These are phyloP conservation scores for Periphyllus acericola DNA, from an alignment of 2,888 invertebrate species.

Conservation along the genomic window DNA sequence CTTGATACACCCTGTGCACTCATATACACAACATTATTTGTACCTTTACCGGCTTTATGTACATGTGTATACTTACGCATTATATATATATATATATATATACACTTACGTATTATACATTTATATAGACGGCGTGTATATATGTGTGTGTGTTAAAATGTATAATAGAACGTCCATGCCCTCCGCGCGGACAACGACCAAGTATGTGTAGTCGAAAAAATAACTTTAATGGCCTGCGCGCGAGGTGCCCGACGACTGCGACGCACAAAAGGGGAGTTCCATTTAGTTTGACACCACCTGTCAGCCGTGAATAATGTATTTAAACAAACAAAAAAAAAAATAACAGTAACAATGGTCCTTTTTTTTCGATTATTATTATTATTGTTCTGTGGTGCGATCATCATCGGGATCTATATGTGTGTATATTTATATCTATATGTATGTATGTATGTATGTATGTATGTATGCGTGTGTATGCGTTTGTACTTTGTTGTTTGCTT, in stretches of 20 bases:
- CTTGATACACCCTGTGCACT: not conserved
- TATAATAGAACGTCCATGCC: constrained; percentile 11
- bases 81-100: not conserved
- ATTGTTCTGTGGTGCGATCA: constrained; percentile 49
- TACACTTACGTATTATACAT: not conserved
- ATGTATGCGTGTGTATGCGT: not conserved
- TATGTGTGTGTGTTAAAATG: not conserved
- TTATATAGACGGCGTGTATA: not conserved
- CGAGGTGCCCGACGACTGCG: constrained; percentile 17
- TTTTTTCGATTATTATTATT: constrained; percentile 55
- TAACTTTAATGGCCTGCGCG: constrained; percentile 46
- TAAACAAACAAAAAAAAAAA: constrained; percentile 48
- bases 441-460: not conserved
- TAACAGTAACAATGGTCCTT: constrained; percentile 45
- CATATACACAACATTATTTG: not conserved
- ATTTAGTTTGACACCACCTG: constrained; percentile 59
- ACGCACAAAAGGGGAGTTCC: constrained; percentile 58
- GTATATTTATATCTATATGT: not conserved
- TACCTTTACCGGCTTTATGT: not conserved
- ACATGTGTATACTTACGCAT: not conserved
- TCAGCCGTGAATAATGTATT: constrained; percentile 62
- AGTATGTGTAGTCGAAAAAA: constrained; percentile 29
- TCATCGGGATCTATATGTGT: constrained; percentile 13
- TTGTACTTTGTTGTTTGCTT: no score
- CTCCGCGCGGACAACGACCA: not conserved